Conservation (phyloP, 2,797 vertebrate species). For the Gadopsis bispinosus region DNA sequence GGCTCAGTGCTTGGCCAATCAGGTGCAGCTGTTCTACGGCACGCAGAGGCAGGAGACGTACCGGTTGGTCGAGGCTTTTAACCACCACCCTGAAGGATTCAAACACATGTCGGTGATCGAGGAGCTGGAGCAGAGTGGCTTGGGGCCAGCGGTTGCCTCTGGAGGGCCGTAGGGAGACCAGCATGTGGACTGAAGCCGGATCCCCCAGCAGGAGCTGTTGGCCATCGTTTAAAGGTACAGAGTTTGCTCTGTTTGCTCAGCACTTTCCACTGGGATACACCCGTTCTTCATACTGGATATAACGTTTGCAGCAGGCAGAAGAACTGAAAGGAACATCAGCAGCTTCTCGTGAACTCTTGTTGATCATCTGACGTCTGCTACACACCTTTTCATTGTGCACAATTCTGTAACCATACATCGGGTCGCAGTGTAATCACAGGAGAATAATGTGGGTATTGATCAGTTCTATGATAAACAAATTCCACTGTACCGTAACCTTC, state of each 20-base stretch:
- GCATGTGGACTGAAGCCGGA: neutral
- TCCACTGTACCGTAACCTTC: neutral
- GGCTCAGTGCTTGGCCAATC: constrained; percentile 95
- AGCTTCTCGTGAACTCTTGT: constrained; percentile 9
- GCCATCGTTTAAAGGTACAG: neutral
- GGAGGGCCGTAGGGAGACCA: constrained; percentile 3
- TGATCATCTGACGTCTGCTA: neutral
- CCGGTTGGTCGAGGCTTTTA: constrained; percentile 91
- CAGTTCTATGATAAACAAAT: neutral
- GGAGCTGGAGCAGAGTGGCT: constrained; percentile 90
- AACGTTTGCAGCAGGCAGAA: neutral
- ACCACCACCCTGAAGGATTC: constrained; percentile 91
- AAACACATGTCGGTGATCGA: constrained; percentile 94
- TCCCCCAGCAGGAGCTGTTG: neutral
- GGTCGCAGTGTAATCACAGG: neutral
- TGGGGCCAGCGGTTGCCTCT: constrained; percentile 60
- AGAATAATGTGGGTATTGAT: neutral
- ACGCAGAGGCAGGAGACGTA: constrained; percentile 87
- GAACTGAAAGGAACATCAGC: neutral
- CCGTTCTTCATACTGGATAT: neutral
- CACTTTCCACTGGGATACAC: neutral
- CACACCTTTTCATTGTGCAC: neutral
- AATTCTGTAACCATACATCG: neutral
- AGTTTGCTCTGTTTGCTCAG: too few species aligned
- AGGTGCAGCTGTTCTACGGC: constrained; percentile 98